Evolutionary conservation across 2,113 vertebrate species (phyloP).

Genomic region (Zosterops japonicus): DNA sequence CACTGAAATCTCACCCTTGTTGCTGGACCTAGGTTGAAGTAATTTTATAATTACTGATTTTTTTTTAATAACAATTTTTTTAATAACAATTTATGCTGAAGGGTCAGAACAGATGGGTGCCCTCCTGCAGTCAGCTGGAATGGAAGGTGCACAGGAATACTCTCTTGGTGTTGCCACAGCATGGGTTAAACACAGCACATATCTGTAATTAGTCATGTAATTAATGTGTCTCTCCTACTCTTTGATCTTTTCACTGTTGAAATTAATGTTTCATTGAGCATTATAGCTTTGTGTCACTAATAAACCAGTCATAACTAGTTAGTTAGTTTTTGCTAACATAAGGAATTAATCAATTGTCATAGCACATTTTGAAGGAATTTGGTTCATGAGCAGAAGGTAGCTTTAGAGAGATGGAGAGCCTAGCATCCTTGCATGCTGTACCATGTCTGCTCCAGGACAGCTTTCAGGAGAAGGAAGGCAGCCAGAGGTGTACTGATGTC

Average conservation of each 20-base stretch:
- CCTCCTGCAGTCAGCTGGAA: background rate
- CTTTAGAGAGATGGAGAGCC: background rate
- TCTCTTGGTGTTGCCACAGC: background rate
- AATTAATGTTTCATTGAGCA: background rate
- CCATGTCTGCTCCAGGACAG: background rate
- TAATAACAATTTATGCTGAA: background rate
- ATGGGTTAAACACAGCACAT: background rate
- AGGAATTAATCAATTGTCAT: background rate
- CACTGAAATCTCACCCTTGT: background rate
- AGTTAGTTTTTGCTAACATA: background rate
- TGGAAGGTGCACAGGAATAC: background rate
- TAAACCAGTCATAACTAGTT: background rate
- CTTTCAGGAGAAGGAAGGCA: background rate
- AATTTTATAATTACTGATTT: background rate
- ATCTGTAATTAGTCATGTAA: background rate
- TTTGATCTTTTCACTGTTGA: background rate
- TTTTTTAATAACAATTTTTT: background rate
- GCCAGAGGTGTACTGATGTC: background rate
- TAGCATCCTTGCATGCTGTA: background rate
- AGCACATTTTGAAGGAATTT: background rate
- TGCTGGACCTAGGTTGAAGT: background rate
- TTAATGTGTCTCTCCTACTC: background rate
- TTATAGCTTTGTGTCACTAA: background rate
- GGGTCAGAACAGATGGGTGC: background rate
- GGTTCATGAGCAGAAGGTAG: background rate